phyloP scores from a whole-genome alignment of 2,888 invertebrate genomes.

The Mythimna ferrago region DNA sequence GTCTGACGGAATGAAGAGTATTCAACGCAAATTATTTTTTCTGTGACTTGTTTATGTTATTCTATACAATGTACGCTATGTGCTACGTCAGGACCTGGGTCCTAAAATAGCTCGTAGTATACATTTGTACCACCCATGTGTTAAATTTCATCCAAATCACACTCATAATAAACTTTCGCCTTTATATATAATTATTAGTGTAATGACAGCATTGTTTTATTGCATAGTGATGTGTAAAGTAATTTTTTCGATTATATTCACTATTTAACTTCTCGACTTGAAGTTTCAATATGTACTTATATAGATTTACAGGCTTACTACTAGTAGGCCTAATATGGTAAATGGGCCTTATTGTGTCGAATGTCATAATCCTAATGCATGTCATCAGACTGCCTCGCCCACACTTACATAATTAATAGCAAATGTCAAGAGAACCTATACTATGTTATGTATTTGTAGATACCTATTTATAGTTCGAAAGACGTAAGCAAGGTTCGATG shows the following conservation, averaged over 20 bases:
- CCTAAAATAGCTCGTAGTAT: too few relatives aligned
- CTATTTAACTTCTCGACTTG: background rate
- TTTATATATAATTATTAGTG: too few relatives aligned
- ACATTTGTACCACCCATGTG: too few relatives aligned
- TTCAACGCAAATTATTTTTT: slow-evolving; percentile 1
- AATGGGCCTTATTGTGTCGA: slow-evolving; percentile 37
- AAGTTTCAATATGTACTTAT: background rate
- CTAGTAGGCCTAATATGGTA: slow-evolving; percentile 34
- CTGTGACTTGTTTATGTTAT: background rate
- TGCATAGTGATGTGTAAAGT: background rate
- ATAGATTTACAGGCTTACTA: background rate
- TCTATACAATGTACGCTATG: too few relatives aligned
- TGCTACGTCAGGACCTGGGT: too few relatives aligned
- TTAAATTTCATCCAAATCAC: too few relatives aligned
- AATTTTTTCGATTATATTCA: background rate
- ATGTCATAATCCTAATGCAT: slow-evolving; percentile 50
- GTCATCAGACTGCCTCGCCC: slow-evolving; percentile 47
- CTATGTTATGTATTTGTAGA: background rate
- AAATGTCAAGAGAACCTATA: slow-evolving; percentile 34
- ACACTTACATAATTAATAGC: slow-evolving; percentile 48
- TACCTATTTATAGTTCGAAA: slow-evolving; percentile 2
- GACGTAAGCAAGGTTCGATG: slow-evolving; percentile 21
- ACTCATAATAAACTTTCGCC: too few relatives aligned
- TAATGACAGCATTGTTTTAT: background rate
- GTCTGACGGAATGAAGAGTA: slow-evolving; percentile 5